Percentiles rank a stretch among this genome's conserved stretches.
Conservation (phyloP, 2,888 invertebrate species). For the Punctoribates punctum region DNA sequence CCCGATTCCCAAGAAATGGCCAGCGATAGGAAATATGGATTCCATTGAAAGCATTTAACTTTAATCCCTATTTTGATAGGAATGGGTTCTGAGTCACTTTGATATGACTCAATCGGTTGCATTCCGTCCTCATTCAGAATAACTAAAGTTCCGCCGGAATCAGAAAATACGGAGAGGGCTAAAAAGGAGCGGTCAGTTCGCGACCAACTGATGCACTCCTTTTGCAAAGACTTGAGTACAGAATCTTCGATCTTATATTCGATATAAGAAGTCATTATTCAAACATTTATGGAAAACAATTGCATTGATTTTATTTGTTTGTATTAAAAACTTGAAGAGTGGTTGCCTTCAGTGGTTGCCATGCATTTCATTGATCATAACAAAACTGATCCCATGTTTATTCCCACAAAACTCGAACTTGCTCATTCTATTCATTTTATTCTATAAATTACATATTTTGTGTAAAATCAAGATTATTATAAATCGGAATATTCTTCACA, state of each 20-base stretch:
- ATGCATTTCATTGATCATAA: too few relatives aligned
- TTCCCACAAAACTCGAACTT: too few relatives aligned
- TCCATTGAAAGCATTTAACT: conserved; percentile 80
- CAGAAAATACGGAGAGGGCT: conserved; percentile 36
- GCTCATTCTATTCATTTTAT: too few relatives aligned
- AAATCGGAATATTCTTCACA: too few relatives aligned
- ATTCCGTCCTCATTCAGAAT: conserved; percentile 38
- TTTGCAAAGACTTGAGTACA: conserved; percentile 18
- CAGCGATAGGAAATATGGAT: conserved; percentile 74
- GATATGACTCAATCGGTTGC: conserved; percentile 9
- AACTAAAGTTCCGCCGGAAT: conserved; percentile 36
- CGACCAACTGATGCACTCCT: conserved; percentile 27
- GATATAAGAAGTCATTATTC: conserved; percentile 36
- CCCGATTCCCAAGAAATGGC: conserved; percentile 91
- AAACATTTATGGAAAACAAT: not conserved
- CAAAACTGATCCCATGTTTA: too few relatives aligned
- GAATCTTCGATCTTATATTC: conserved; percentile 40
- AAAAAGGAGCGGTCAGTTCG: conserved; percentile 6
- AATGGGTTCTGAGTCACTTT: conserved; percentile 57
- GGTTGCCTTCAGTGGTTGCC: not conserved
- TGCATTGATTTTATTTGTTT: not conserved
- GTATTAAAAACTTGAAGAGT: not conserved
- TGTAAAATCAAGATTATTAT: too few relatives aligned
- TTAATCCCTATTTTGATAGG: conserved; percentile 72
- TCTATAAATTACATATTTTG: too few relatives aligned